Base-by-base conservation (phyloP, 2,113 vertebrate species). In the Oceanites oceanicus region DNA sequence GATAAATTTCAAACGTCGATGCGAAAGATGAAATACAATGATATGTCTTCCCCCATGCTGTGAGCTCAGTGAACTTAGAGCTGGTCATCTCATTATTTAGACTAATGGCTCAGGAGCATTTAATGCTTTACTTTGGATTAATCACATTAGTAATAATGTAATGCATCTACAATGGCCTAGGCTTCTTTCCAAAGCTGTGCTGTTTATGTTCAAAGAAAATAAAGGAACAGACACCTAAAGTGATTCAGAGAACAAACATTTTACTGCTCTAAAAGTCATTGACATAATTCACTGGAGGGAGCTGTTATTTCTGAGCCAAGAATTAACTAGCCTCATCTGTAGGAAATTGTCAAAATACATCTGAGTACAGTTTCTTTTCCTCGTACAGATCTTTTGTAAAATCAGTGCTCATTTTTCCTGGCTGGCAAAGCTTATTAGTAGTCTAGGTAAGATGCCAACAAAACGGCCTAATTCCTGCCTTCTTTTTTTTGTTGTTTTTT, bases 261-360 rank as follows among this genome's bases (percentile, higher is more conserved):
- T 91, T 88, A 92, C 78, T 80, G 47, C 85, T 93, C 26, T 91
- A 82, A 95, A 95, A 97, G 59, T 67, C 68, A 78, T 11, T 89
- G 91, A 84, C 75, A 93, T 84, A 88, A 95, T 94, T 95, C 88
- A 96, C 66, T 84, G 53, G 63, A 97, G 76, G 50, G 71, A 96
- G 89, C 11, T 84, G 44, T 58, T 95, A 52, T 86, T 97, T 86
- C 85, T 67, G 29, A 96, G 76, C 86, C 90, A 94, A 94, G 83
- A 94, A 96, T 88, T 94, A 93, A 95, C 80, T 81, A 96, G 42
- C 44, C 55, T 94, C 32, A 66, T 95, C 92, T 92, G 49, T 23
- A 95, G 73, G 56, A 96, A 97, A 96, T 79, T 93, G 73, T 97
- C 93, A 95, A 91, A 95, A 96, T 93, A 86, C 17, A 87, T 96